Conservation (phyloP, 1,140 invertebrate species). For the Batillaria attramentaria region DNA sequence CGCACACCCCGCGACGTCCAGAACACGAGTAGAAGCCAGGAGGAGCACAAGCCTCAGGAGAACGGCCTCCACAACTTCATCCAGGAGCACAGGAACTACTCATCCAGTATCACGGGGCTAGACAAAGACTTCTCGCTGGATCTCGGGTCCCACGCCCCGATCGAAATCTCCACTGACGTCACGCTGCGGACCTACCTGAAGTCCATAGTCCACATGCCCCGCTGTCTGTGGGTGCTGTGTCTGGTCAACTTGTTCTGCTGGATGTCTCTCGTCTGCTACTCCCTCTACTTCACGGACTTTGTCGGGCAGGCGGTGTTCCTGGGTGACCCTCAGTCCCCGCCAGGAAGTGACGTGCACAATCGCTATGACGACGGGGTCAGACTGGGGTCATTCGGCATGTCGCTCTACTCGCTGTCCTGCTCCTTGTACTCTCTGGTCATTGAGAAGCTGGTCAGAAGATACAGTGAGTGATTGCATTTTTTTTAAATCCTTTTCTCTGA, state of each 20-base stretch:
- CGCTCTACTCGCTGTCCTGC: conserved; percentile 95
- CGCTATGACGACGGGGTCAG: conserved; percentile 91
- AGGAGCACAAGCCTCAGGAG: not conserved
- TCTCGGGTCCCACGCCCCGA: conserved; percentile 1
- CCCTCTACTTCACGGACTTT: conserved; percentile 97
- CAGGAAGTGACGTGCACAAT: conserved; percentile 54
- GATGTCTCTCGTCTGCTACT: conserved; percentile 98
- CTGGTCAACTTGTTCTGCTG: conserved; percentile 96
- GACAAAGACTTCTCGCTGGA: not conserved
- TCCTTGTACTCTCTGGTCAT: conserved; percentile 92
- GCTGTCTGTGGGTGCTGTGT: conserved; percentile 88
- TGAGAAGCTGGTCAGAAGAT: conserved; percentile 87
- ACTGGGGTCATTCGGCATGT: conserved; percentile 97
- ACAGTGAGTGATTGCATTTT: conserved; percentile 78
- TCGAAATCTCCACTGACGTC: conserved; percentile 60
- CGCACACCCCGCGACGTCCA: too few species aligned
- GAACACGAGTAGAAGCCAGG: too few species aligned
- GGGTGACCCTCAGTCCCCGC: conserved; percentile 85
- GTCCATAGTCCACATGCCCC: conserved; percentile 92
- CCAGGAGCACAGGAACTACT: too few species aligned
- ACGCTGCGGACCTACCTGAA: conserved; percentile 82
- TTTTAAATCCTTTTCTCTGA: too few species aligned
- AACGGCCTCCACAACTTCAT: not conserved
- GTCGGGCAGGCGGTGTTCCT: conserved; percentile 95
- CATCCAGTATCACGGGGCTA: too few species aligned